Conservation (phyloP, 2,797 vertebrate species). For the Acrossocheilus wenchowensis region DNA sequence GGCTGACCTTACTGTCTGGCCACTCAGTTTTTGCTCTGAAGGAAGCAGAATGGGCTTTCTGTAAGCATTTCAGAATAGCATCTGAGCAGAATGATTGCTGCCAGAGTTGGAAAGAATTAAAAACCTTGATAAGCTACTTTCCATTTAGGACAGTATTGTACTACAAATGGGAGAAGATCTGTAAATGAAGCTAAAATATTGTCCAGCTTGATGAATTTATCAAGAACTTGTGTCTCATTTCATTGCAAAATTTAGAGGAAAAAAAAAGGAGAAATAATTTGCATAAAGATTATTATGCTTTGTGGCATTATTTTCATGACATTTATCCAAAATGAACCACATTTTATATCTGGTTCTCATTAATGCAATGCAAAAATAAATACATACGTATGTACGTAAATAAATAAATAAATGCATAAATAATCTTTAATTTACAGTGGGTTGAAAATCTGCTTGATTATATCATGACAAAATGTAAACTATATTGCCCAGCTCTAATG, state of each 20-base stretch:
- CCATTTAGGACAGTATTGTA: too few relatives aligned
- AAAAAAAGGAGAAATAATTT: neutral
- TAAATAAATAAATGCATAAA: too few relatives aligned
- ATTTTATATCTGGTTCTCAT: neutral
- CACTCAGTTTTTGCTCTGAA: conserved; percentile 31
- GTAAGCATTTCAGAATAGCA: neutral
- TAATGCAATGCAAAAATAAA: neutral
- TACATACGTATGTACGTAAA: too few relatives aligned
- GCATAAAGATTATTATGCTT: too few relatives aligned
- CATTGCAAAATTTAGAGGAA: neutral
- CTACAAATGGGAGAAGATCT: neutral
- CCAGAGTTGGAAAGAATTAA: neutral
- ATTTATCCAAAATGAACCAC: neutral
- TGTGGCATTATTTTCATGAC: neutral
- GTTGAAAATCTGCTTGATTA: neutral
- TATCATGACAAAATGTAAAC: neutral
- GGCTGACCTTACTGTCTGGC: conserved; percentile 33
- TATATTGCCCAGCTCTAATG: neutral
- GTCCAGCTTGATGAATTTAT: neutral
- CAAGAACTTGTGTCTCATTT: neutral
- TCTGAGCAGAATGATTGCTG: neutral
- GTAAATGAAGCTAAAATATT: neutral
- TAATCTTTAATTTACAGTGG: neutral
- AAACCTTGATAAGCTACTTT: neutral
- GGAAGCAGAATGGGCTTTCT: neutral